Conservation (phyloP, 2,888 invertebrate species). For the Caenorhabditis macrosperma region DNA sequence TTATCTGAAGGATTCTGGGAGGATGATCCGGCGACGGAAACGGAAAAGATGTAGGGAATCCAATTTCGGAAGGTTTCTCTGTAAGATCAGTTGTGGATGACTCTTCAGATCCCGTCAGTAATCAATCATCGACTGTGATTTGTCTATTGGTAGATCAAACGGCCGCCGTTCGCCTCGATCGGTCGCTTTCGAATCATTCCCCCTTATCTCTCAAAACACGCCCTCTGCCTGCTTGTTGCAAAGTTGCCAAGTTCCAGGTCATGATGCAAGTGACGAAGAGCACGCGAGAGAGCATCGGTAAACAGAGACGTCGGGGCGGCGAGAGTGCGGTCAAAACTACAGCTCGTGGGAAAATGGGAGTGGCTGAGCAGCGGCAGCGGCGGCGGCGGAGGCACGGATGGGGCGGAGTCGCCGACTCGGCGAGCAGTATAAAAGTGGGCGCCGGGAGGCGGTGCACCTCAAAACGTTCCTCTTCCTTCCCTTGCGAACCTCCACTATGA, state of each 20-base stretch:
- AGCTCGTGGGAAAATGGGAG: constrained; percentile 53
- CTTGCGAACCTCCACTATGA: constrained; percentile 31
- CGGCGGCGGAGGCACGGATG: neutral
- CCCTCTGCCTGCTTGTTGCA: constrained; percentile 31
- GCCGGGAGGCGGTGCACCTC: constrained; percentile 31
- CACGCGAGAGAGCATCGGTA: constrained; percentile 21
- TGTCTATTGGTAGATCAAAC: constrained; percentile 8
- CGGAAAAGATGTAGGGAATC: no score
- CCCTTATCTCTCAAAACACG: constrained; percentile 20
- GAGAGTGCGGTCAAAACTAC: constrained; percentile 41
- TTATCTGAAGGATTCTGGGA: no score
- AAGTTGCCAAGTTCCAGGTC: constrained; percentile 13
- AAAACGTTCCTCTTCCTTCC: constrained; percentile 16
- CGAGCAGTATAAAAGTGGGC: constrained; percentile 46
- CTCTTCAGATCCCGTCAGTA: no score
- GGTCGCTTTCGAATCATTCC: constrained; percentile 2
- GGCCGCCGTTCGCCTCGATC: neutral
- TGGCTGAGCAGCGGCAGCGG: constrained; percentile 26
- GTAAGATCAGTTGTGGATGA: no score
- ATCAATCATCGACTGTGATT: no score
- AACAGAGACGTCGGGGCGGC: constrained; percentile 41
- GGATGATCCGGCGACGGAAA: no score
- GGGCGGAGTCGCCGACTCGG: constrained; percentile 20
- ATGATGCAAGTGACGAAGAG: constrained; percentile 31
- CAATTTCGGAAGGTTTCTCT: no score